Evolutionary conservation across 2,888 invertebrate species (phyloP).

Genomic region (Ptilodon capucinus): DNA sequence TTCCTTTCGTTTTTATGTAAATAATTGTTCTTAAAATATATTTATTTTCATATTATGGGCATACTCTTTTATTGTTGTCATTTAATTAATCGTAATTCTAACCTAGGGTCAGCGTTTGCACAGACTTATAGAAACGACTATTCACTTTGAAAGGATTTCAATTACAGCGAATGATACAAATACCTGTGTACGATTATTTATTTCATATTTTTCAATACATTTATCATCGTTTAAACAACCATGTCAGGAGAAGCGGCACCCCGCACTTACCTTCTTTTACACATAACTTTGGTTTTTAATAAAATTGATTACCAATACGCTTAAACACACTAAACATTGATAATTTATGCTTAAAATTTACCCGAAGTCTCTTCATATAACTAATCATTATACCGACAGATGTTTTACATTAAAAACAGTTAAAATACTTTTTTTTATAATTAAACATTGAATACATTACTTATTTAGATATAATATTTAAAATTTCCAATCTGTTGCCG

Average conservation of each 20-base stretch:
- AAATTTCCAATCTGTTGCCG: slow-evolving; percentile 40
- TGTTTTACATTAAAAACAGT: slow-evolving; percentile 56
- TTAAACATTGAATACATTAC: slow-evolving; percentile 68
- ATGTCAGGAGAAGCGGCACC: slow-evolving; percentile 35
- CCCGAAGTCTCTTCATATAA: slow-evolving; percentile 64
- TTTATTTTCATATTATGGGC: not conserved
- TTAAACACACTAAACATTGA: slow-evolving; percentile 47
- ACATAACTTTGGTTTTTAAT: slow-evolving; percentile 48
- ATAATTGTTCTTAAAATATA: slow-evolving; percentile 8
- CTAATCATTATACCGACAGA: slow-evolving; percentile 50
- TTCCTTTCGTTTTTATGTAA: slow-evolving; percentile 13
- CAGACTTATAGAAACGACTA: no score
- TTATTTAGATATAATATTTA: slow-evolving; percentile 50
- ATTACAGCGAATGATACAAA: no score
- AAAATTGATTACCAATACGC: slow-evolving; percentile 40
- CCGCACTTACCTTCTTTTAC: slow-evolving; percentile 30
- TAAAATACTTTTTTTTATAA: slow-evolving; percentile 57
- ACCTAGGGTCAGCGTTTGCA: no score
- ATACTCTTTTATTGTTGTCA: not conserved
- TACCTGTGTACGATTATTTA: slow-evolving; percentile 69
- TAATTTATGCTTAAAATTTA: slow-evolving; percentile 57
- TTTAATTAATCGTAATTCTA: not conserved
- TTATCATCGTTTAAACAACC: slow-evolving; percentile 59
- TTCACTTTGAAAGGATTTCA: no score
- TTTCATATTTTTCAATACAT: slow-evolving; percentile 65